phyloP scores from a whole-genome alignment of 2,888 invertebrate genomes.

The Bellardia bayeri region DNA sequence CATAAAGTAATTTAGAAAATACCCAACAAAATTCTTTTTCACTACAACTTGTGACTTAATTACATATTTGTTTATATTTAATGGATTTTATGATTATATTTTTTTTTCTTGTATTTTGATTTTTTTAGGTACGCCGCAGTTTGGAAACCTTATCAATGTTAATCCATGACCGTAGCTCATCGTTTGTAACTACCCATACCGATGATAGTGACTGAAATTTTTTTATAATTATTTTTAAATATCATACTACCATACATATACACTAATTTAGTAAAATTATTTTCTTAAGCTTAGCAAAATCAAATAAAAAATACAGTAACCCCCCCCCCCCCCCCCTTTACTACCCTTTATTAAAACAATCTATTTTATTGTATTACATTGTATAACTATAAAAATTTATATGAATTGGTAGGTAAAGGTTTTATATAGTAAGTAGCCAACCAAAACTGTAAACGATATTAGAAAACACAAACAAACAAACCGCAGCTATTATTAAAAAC shows the following conservation, averaged over 20 bases:
- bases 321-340: not conserved
- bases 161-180: slow-evolving; percentile 84
- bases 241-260: slow-evolving; percentile 19
- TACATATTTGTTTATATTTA: not conserved
- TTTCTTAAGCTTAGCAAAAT: slow-evolving; percentile 52
- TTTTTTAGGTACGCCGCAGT: slow-evolving; percentile 90
- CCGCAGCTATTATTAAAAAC: too few relatives aligned
- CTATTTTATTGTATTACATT: too few relatives aligned
- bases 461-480: too few relatives aligned
- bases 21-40: not conserved
- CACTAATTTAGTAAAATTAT: slow-evolving; percentile 53
- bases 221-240: slow-evolving; percentile 53
- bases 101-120: slow-evolving; percentile 28
- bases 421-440: too few relatives aligned
- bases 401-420: not conserved
- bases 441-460: too few relatives aligned
- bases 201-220: slow-evolving; percentile 81
- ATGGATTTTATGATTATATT: too few relatives aligned
- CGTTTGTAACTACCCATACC: slow-evolving; percentile 75
- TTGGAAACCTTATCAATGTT: slow-evolving; percentile 91
- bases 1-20: slow-evolving; percentile 34
- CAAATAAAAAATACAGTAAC: slow-evolving; percentile 2
- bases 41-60: not conserved
- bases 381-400: slow-evolving; percentile 21
- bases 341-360: not conserved